Evolutionary conservation across 92 coral and sea anemone species (phyloP).

Genomic region (Diadumene lineata): DNA sequence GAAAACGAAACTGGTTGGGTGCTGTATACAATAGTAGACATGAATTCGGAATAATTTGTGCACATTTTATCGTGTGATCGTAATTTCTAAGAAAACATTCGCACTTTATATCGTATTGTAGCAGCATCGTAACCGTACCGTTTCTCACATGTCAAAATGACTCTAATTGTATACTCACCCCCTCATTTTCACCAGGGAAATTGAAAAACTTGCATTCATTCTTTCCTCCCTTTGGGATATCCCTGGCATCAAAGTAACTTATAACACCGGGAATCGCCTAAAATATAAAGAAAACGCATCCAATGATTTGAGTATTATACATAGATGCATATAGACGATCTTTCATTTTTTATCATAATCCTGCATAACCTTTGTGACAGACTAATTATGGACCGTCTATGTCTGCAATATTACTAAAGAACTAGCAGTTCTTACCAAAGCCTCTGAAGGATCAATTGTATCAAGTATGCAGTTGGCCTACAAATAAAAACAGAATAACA

Average conservation of each 20-base stretch:
- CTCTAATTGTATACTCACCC: slow-evolving; percentile 16
- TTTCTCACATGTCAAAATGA: too few species aligned
- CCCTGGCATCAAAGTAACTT: slow-evolving; percentile 49
- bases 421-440: slow-evolving; percentile 46
- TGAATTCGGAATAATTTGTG: too few species aligned
- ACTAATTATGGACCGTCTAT: too few species aligned
- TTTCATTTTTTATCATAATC: background rate
- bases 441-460: slow-evolving; percentile 55
- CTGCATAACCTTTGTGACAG: background rate
- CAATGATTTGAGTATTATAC: background rate
- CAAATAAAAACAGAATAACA: background rate
- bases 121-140: too few species aligned
- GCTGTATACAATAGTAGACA: too few species aligned
- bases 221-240: slow-evolving; percentile 63
- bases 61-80: too few species aligned
- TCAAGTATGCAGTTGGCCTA: slow-evolving; percentile 70
- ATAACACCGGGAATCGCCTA: slow-evolving; percentile 75
- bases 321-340: too few species aligned
- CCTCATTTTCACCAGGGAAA: slow-evolving; percentile 21
- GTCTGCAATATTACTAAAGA: background rate
- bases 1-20: too few species aligned
- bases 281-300: background rate
- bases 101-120: too few species aligned
- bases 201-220: slow-evolving; percentile 4
- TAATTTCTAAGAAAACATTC: too few species aligned